Evolutionary conservation across 2,888 invertebrate species (phyloP).

Genomic region (Cantharis lateralis): DNA sequence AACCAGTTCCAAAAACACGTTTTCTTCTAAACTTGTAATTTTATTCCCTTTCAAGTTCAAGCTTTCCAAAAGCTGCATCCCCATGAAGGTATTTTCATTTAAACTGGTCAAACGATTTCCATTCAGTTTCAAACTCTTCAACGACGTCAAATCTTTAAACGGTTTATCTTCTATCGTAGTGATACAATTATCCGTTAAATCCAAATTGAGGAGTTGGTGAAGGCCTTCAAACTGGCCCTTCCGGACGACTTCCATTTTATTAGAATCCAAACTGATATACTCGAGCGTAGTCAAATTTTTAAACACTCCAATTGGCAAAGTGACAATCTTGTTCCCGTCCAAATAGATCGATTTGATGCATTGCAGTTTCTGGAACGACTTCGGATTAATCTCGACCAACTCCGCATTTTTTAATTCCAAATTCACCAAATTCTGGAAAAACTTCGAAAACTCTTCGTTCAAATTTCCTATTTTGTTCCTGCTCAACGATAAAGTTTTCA

Average conservation of each 20-base stretch:
- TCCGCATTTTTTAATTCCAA: background rate
- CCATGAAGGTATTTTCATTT: background rate
- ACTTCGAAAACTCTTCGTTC: background rate
- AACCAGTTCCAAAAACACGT: background rate
- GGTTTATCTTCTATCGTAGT: background rate
- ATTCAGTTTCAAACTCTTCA: background rate
- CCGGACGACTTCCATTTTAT: background rate
- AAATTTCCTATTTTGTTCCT: background rate
- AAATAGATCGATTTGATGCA: background rate
- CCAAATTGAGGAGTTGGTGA: background rate
- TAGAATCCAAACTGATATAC: background rate
- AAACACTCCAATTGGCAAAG: background rate
- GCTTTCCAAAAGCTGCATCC: background rate
- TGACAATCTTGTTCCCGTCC: background rate
- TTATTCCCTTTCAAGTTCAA: background rate
- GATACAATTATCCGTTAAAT: background rate
- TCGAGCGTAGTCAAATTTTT: background rate
- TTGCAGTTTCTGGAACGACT: background rate
- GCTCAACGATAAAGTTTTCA: background rate
- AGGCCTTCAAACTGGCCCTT: background rate
- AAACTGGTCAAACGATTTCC: background rate
- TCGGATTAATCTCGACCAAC: background rate
- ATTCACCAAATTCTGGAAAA: background rate
- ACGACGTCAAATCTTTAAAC: background rate
- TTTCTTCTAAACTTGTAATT: background rate